phyloP scores from a whole-genome alignment of 2,888 invertebrate genomes.

The Agrypnus murinus region DNA sequence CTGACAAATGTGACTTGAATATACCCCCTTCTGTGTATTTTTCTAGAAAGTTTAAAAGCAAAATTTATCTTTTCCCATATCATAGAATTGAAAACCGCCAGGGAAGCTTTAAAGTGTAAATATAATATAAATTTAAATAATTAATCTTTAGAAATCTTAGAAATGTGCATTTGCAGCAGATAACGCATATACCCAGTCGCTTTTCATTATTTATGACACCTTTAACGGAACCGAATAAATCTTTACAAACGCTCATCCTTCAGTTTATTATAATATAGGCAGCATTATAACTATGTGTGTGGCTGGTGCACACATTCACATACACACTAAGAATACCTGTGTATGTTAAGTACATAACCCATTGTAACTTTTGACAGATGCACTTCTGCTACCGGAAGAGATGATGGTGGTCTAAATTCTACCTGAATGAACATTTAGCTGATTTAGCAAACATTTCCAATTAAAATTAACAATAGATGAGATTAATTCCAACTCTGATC shows the following conservation, averaged over 20 bases:
- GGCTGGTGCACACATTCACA: conserved; percentile 41
- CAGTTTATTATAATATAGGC: conserved; percentile 36
- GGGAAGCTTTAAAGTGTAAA: conserved; percentile 13
- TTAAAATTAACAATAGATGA: too few species aligned
- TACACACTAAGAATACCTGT: conserved; percentile 38
- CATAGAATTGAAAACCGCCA: conserved; percentile 10
- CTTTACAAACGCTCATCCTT: conserved; percentile 38
- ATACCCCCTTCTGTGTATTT: too few species aligned
- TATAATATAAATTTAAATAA: conserved; percentile 29
- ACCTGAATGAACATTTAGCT: conserved; percentile 6
- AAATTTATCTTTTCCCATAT: too few species aligned
- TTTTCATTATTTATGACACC: conserved; percentile 39
- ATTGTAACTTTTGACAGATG: conserved; percentile 47
- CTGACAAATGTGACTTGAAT: too few species aligned
- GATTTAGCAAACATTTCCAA: too few species aligned
- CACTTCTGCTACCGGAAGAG: conserved; percentile 38
- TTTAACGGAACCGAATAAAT: conserved; percentile 46
- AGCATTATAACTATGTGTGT: conserved; percentile 39
- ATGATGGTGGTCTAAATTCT: conserved; percentile 32
- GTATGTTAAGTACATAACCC: conserved; percentile 44
- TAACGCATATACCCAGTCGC: conserved; percentile 15
- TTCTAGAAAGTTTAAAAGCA: too few species aligned
- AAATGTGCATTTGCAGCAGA: conserved; percentile 28
- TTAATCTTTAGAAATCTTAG: conserved; percentile 37
- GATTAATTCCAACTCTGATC: too few species aligned